Base-by-base conservation (phyloP, 2,888 invertebrate species). In the Hyposoter dolosus region DNA sequence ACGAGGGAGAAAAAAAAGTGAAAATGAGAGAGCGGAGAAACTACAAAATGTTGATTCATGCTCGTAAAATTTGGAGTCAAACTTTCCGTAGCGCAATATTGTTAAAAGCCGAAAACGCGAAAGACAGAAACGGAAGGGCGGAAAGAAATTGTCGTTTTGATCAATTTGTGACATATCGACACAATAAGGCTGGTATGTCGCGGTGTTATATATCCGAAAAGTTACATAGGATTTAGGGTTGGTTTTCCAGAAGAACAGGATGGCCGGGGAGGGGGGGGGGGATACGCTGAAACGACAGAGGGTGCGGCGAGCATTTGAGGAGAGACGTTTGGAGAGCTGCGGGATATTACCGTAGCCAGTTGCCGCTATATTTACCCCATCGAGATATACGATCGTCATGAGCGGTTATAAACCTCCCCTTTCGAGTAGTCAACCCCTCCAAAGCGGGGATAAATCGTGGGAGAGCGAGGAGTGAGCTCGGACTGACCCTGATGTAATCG, bases 401-500 rank as follows among this genome's bases (percentile, higher is more conserved):
- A 74, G 65, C 65, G 63, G 81, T 69, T 69, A 56, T 56, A 53
- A 53, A 68, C 40, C 66, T 28, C 28, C 50, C 63, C 63, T 56
- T 71, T 45, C 56, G 35, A 77, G 68, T 60, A 75, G 69, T 19
- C 63, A 60, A 19, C 40, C 45, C 15, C 66, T 47, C 65, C 65
- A 56, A 17, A 47, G 66, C 35, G 50, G 28, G 81, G 83, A 86
- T 74, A 81, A 75, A 53, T 78, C 83, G 84, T 47, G 23, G 50
- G 40, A 63, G 69, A 65, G 66, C 2, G 19, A 23, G 28, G 65
- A 71, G 69, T 81, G 6, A 19, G 35, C 56, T 72, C 68, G 53
- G 12, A 68, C 53, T 63, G 78, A 82, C 78, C 86, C 77, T 74
- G 68, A 83, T 83, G 80, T 85, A 88, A 88, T 88, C 86, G 83